Conservation (phyloP, 2,888 invertebrate species). For the Galerucella calmariensis region DNA sequence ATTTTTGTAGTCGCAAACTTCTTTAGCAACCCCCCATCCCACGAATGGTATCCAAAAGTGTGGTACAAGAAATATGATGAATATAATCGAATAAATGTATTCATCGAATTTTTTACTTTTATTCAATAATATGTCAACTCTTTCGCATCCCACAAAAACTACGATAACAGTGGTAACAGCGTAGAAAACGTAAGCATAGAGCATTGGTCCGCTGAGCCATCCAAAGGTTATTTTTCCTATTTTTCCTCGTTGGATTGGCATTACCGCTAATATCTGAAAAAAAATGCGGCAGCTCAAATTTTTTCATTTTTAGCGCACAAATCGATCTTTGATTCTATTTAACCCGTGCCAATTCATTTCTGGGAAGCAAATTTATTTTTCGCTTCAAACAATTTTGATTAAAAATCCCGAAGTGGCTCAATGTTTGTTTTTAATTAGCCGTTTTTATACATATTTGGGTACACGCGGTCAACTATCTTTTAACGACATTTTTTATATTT, state of each 20-base stretch:
- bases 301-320: not conserved
- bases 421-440: not conserved
- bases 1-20: constrained; percentile 77
- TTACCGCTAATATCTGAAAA: constrained; percentile 71
- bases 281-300: not conserved
- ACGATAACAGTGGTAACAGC: constrained; percentile 70
- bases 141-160: constrained; percentile 71
- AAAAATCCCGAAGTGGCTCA: not conserved
- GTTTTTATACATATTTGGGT: not conserved
- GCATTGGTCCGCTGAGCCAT: constrained; percentile 73
- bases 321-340: not conserved
- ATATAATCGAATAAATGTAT: constrained; percentile 76
- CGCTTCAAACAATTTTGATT: not conserved
- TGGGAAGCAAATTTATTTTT: not conserved
- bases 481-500: not conserved
- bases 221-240: constrained; percentile 71
- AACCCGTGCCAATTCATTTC: not conserved
- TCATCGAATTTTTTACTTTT: constrained; percentile 74
- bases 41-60: constrained; percentile 79
- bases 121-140: constrained; percentile 71
- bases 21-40: constrained; percentile 76
- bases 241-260: constrained; percentile 68
- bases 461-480: not conserved
- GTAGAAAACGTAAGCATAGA: constrained; percentile 75
- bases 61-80: constrained; percentile 74